These are phyloP conservation scores for Parapsyche elsis DNA, from an alignment of 1,140 invertebrate species.

Conservation along the genomic window DNA sequence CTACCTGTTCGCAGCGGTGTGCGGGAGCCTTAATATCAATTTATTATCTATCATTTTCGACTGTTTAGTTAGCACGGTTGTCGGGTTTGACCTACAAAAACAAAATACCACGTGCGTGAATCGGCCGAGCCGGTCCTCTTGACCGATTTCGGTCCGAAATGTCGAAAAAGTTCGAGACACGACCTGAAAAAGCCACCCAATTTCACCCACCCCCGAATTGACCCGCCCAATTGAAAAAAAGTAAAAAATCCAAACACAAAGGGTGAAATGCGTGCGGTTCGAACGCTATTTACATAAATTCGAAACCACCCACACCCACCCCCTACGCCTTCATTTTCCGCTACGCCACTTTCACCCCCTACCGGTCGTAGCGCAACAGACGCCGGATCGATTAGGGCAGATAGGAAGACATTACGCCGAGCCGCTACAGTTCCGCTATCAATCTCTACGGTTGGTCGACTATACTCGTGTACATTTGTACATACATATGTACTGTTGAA, in stretches of 20 bases:
- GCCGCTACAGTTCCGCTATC: background rate
- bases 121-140: background rate
- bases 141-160: background rate
- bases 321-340: background rate
- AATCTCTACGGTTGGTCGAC: background rate
- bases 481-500: no score
- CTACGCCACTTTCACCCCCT: no score
- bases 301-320: background rate
- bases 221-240: background rate
- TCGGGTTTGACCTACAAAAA: background rate
- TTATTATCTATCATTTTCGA: no score
- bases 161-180: constrained; percentile 6
- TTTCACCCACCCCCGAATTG: background rate
- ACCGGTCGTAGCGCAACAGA: no score
- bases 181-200: background rate
- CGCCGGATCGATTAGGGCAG: background rate
- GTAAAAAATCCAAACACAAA: background rate
- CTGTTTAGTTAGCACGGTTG: background rate
- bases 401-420: constrained; percentile 1
- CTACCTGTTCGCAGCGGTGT: no score
- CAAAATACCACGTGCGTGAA: background rate
- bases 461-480: background rate
- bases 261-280: constrained; percentile 2
- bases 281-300: constrained; percentile 9
- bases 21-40: no score